Conservation (phyloP, 2,888 invertebrate genomes). For the Sepiola atlantica region DNA sequence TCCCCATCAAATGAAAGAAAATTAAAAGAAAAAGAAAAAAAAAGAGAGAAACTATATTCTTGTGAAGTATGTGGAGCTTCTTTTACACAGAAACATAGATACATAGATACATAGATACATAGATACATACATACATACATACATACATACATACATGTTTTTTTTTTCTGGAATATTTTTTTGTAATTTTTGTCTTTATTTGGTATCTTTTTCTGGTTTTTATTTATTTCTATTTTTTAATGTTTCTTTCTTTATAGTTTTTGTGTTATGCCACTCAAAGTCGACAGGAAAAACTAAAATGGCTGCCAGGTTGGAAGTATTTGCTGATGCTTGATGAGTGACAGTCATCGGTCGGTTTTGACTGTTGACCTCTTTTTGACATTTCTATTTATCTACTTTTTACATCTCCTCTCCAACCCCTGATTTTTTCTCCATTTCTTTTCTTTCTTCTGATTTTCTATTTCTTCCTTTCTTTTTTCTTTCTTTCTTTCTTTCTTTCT, state of each 20-base stretch:
- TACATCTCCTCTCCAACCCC: neutral
- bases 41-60: too few relatives aligned
- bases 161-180: neutral
- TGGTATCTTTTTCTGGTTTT: neutral
- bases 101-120: too few relatives aligned
- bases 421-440: neutral
- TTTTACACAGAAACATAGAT: too few relatives aligned
- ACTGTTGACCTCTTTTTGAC: constrained; percentile 2
- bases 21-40: too few relatives aligned
- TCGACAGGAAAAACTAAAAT: neutral
- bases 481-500: neutral
- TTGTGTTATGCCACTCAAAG: neutral
- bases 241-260: neutral
- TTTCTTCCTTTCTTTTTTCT: too few relatives aligned
- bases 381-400: neutral
- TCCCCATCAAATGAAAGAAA: too few relatives aligned
- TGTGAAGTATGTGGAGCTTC: too few relatives aligned
- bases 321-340: neutral
- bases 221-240: neutral
- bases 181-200: neutral
- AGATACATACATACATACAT: too few relatives aligned
- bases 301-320: neutral
- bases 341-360: neutral
- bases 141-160: neutral
- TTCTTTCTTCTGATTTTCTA: neutral